Evolutionary conservation across 2,888 invertebrate species (phyloP).

Genomic region (Cheiracanthium punctorium): DNA sequence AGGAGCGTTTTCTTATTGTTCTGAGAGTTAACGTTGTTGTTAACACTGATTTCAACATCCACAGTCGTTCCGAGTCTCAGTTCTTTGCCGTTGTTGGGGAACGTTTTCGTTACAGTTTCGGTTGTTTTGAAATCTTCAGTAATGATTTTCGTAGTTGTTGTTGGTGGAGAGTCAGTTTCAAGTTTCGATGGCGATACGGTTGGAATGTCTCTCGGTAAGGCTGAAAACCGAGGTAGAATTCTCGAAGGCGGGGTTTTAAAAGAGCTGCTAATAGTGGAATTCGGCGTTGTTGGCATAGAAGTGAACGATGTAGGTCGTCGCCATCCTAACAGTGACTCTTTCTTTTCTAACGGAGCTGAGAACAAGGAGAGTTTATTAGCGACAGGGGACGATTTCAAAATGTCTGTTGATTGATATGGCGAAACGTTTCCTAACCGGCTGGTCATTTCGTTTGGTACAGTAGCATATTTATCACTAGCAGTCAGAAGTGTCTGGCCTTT

Average conservation of each 20-base stretch:
- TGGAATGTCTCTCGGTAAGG: slow-evolving; percentile 24
- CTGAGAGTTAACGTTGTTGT: not conserved
- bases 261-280: not conserved
- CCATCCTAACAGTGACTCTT: slow-evolving; percentile 16
- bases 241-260: slow-evolving; percentile 21
- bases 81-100: slow-evolving; percentile 40
- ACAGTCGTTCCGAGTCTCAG: slow-evolving; percentile 46
- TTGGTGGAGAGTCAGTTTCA: not conserved
- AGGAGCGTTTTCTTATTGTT: slow-evolving; percentile 33
- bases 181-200: not conserved
- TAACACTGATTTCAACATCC: slow-evolving; percentile 62
- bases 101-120: slow-evolving; percentile 40
- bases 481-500: slow-evolving; percentile 36
- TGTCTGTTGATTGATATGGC: slow-evolving; percentile 57
- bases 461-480: slow-evolving; percentile 53
- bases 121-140: slow-evolving; percentile 36
- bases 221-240: slow-evolving; percentile 31
- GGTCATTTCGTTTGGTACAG: not conserved
- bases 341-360: slow-evolving; percentile 16
- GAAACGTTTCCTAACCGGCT: slow-evolving; percentile 14
- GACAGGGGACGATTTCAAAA: slow-evolving; percentile 20
- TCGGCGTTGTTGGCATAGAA: slow-evolving; percentile 12
- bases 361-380: slow-evolving; percentile 3
- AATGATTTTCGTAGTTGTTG: slow-evolving; percentile 43
- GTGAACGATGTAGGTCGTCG: slow-evolving; percentile 23